phyloP scores from a whole-genome alignment of 2,888 invertebrate species.

The Polymixis flavicincta region DNA sequence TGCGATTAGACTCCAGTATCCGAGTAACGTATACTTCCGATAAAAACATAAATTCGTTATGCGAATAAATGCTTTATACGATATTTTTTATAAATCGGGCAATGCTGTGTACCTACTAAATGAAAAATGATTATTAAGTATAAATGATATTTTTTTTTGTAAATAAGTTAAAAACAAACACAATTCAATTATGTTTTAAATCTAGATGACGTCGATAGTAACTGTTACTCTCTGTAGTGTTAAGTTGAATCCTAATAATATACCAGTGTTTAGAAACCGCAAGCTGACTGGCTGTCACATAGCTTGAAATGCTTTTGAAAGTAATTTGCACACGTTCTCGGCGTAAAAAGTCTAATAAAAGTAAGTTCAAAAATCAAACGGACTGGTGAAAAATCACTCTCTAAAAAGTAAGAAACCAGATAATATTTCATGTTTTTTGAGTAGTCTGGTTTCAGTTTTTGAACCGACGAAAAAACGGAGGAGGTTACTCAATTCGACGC shows the following conservation, averaged over 20 bases:
- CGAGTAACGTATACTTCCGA: conserved; percentile 13
- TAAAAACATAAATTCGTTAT: conserved; percentile 22
- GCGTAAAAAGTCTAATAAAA: not conserved
- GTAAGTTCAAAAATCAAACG: too few relatives aligned
- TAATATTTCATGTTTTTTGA: too few relatives aligned
- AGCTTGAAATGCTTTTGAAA: not conserved
- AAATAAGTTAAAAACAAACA: too few relatives aligned
- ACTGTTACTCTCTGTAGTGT: not conserved
- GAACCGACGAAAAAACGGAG: too few relatives aligned
- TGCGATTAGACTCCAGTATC: conserved; percentile 26
- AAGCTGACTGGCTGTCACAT: conserved; percentile 68
- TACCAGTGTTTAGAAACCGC: conserved; percentile 41
- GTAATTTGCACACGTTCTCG: not conserved
- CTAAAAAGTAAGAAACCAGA: too few relatives aligned
- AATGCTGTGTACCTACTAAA: not conserved
- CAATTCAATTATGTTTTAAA: too few relatives aligned
- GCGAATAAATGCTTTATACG: conserved; percentile 5
- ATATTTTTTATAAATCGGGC: not conserved
- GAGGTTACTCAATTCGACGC: too few relatives aligned
- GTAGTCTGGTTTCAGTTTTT: too few relatives aligned
- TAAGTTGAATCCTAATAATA: conserved; percentile 17
- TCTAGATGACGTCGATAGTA: not conserved
- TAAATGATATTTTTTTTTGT: too few relatives aligned
- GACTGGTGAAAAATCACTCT: too few relatives aligned
- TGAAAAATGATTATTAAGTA: too few relatives aligned